Evolutionary conservation across 2,888 invertebrate species (phyloP).

Genomic region (Polyploca ridens): DNA sequence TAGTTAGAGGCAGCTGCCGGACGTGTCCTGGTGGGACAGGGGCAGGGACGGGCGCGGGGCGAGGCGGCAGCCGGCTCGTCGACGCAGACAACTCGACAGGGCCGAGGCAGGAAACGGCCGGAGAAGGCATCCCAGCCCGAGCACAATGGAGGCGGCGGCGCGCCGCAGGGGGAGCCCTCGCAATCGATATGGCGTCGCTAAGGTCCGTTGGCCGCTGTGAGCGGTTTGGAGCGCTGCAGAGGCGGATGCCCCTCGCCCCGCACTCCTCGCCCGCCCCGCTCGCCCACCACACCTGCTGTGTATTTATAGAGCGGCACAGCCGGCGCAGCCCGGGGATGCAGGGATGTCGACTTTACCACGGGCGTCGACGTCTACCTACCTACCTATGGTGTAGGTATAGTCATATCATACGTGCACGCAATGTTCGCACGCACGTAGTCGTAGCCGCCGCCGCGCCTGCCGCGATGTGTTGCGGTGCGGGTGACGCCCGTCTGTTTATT

Average conservation of each 20-base stretch:
- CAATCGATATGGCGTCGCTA: slow-evolving; percentile 85
- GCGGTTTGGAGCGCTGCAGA: slow-evolving; percentile 81
- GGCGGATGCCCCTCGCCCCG: slow-evolving; percentile 77
- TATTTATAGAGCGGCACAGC: slow-evolving; percentile 81
- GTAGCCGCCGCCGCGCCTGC: slow-evolving; percentile 42
- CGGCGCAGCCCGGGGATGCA: slow-evolving; percentile 76
- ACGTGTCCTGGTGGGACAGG: slow-evolving; percentile 60
- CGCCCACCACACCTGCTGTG: slow-evolving; percentile 80
- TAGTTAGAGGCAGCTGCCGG: slow-evolving; percentile 69
- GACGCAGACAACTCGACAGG: slow-evolving; percentile 66
- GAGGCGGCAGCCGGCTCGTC: slow-evolving; percentile 51
- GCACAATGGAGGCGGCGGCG: slow-evolving; percentile 79
- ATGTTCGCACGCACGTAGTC: slow-evolving; percentile 48
- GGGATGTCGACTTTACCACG: slow-evolving; percentile 73
- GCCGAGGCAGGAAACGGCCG: slow-evolving; percentile 78
- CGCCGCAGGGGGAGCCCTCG: slow-evolving; percentile 84
- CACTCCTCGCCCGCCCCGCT: slow-evolving; percentile 58
- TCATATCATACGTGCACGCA: slow-evolving; percentile 37
- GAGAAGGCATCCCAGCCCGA: slow-evolving; percentile 81
- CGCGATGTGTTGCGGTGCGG: slow-evolving; percentile 34
- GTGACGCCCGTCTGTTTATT: slow-evolving; percentile 68
- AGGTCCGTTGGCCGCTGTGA: slow-evolving; percentile 84
- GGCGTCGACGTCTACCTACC: slow-evolving; percentile 63
- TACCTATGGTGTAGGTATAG: slow-evolving; percentile 27
- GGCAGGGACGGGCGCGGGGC: slow-evolving; percentile 41